Evolutionary conservation across 1,140 invertebrate genomes (phyloP), one percentile per base, ranked within the genome.

Genomic region (Antheraea pernyi): DNA sequence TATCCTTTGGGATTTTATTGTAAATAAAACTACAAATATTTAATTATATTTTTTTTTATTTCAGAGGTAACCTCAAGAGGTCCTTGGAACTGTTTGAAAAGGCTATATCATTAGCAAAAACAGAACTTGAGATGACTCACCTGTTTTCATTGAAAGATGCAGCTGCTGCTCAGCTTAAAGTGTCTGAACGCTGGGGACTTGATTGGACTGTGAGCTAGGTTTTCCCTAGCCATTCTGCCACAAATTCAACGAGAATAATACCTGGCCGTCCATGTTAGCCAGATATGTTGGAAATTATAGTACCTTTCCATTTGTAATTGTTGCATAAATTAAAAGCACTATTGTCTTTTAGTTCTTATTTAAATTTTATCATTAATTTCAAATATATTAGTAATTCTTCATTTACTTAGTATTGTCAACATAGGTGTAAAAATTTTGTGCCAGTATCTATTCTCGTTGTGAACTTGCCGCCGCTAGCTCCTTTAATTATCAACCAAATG

Each of bases 71-170:
- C 85, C 91, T 99, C 67, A 93, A 95, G 65, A 93, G 95, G 81
- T 98, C 98, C 8, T 94, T 99, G 69, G 95, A 96, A 73, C 93
- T 97, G 19, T 98, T 99, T 84, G 96, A 98, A 76, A 97, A 97
- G 89, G 98, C 98, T n/a, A 95, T 99, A 70, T 93, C 94, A 62
- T 92, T 98, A 66, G 95, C 97, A 30, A 97, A 97, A 81, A 97
- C 97, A 19, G 95, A 96, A 86, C 92, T 95, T 71, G 98, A 99
- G 93, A 94, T 99, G 93, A 95, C 96, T 30, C 98, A 99, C 89
- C 93, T 99, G 77, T 97, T 96, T 86, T 96, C 97, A 1, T 88
- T 98, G 70, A 95, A 95, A 85, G 96, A 98, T 91, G 97, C 98
- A 59, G 97, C 98, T 7, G 94, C 96, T 75, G 96, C 97, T 30